phyloP scores from a whole-genome alignment of 2,797 vertebrate species.

The Luscinia luscinia region DNA sequence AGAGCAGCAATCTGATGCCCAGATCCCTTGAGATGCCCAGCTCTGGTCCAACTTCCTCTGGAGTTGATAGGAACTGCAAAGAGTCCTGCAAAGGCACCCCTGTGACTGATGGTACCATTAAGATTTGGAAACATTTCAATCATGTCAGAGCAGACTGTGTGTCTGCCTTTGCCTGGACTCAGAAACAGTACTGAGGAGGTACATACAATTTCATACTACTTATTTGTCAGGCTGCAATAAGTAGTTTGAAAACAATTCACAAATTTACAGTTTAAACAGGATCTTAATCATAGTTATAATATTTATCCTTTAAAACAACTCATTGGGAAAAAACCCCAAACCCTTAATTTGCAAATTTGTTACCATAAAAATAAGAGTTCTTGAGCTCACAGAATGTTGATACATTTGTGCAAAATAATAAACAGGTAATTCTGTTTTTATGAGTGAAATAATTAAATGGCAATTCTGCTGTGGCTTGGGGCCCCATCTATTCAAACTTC shows the following conservation, averaged over 20 bases:
- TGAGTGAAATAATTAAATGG: neutral
- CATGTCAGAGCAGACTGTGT: neutral
- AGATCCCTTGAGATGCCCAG: neutral
- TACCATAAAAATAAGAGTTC: neutral
- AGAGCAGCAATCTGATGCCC: neutral
- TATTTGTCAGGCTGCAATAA: neutral
- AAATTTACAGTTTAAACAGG: neutral
- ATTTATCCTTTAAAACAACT: neutral
- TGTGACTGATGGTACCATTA: neutral
- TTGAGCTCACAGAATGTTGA: neutral
- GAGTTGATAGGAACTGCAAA: neutral
- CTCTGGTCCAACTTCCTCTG: neutral
- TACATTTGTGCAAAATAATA: neutral
- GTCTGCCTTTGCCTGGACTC: neutral
- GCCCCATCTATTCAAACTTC: neutral
- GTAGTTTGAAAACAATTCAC: constrained; percentile 9
- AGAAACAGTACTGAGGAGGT: neutral
- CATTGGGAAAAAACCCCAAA: neutral
- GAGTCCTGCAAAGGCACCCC: neutral
- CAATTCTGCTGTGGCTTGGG: neutral
- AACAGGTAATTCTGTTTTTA: too few relatives aligned
- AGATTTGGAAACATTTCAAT: neutral
- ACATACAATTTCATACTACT: neutral
- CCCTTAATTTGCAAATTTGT: neutral
- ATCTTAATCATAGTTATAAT: neutral